Evolutionary conservation across 92 coral and sea anemone genomes (phyloP).

Genomic region (Zoanthus sansibaricus): DNA sequence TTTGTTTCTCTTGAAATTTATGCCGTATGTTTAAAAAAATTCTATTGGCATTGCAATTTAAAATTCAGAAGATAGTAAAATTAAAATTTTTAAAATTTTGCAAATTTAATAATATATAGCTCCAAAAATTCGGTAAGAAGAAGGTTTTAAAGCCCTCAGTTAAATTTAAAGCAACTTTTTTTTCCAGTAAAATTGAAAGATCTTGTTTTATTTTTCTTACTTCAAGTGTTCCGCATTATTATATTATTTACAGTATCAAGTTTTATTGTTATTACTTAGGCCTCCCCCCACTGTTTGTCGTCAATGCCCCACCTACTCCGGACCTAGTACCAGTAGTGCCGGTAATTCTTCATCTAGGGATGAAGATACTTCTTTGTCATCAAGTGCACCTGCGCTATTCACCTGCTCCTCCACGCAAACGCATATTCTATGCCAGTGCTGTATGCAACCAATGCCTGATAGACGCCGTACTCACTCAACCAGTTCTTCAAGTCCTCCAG

Average conservation of each 20-base stretch:
- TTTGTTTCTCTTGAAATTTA: too few species aligned
- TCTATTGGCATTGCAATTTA: too few species aligned
- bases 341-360: neutral
- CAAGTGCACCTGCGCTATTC: conserved; percentile 48
- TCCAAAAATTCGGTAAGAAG: too few species aligned
- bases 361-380: conserved; percentile 20
- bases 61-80: too few species aligned
- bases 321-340: conserved; percentile 28
- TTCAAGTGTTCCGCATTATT: neutral
- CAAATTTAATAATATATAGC: too few species aligned
- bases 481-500: conserved; percentile 18
- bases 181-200: too few species aligned
- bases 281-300: conserved; percentile 63
- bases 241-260: neutral
- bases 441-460: conserved; percentile 88
- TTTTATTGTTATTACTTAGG: conserved; percentile 23
- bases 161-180: too few species aligned
- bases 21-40: too few species aligned
- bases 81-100: too few species aligned
- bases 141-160: too few species aligned
- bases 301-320: conserved; percentile 69
- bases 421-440: conserved; percentile 86
- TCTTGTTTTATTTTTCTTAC: too few species aligned
- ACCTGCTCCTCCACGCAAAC: conserved; percentile 61
- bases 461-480: conserved; percentile 41